A percentile compares a stretch with the other conserved stretches of the same genome.
Conservation (phyloP, 2,797 vertebrate genomes). For the Paramormyrops hopkinsi region DNA sequence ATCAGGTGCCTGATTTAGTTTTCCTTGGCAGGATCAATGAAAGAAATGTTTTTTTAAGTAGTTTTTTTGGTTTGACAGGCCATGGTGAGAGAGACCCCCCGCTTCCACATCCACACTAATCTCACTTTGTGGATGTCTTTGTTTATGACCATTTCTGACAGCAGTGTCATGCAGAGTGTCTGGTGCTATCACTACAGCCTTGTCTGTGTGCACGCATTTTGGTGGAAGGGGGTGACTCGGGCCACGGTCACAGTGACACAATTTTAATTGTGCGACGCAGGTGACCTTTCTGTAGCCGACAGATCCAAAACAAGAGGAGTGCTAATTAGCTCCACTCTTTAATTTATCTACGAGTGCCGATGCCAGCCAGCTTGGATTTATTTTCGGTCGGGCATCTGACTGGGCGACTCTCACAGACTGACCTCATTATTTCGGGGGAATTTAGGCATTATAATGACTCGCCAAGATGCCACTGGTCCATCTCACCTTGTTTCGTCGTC, state of each 20-base stretch:
- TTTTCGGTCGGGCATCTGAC: conserved; percentile 10
- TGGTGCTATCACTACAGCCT: background rate
- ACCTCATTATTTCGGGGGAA: conserved; percentile 1
- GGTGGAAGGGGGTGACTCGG: background rate
- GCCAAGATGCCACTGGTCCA: background rate
- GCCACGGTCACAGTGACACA: background rate
- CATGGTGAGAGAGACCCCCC: background rate
- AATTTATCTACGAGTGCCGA: background rate
- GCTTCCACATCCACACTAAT: background rate
- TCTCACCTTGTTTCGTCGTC: background rate
- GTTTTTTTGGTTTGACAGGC: background rate
- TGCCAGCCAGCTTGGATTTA: background rate
- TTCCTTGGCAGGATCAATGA: background rate
- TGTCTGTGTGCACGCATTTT: background rate
- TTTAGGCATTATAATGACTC: background rate
- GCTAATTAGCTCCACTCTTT: conserved; percentile 11
- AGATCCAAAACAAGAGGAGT: background rate
- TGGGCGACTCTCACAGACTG: background rate
- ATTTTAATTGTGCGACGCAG: background rate
- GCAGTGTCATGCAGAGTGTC: background rate
- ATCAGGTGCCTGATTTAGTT: background rate
- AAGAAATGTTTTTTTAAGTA: background rate
- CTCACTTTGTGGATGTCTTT: background rate
- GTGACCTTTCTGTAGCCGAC: conserved; percentile 14
- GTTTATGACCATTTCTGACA: background rate